Base-by-base conservation (phyloP, 2,888 invertebrate species). In the Rhyacophila evoluta region DNA sequence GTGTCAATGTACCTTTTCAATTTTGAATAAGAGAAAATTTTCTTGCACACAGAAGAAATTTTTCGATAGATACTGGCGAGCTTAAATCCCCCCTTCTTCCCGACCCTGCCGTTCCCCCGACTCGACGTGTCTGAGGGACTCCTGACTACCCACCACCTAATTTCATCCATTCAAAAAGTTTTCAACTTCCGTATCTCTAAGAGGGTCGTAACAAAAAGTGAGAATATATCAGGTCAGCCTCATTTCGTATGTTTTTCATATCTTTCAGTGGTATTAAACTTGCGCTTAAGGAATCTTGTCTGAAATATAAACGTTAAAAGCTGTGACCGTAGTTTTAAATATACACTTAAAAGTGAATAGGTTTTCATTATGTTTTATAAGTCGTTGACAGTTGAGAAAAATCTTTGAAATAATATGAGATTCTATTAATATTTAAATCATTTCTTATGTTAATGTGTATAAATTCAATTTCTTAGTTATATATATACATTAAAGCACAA, bases 81-180 rank as follows among this genome's bases (percentile, higher is more conserved):
- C 55, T 55, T 55, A 15, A 55, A 55, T 55, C 19, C 19, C 19
- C 37, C 39, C 41, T 10, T 55, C 37, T 27, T 33, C 36, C 69
- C 19, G 19, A 27, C 36, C 41, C 70, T 36, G 8, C 55, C 73
- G 27, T 29, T 33, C 15, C 15, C n/a, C 69, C 77, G 12, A 28
- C 77, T 38, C 15, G 67, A 70, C 69, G 27, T 37, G 69, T 74
- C 10, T 74, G 29, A 15, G 33, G 19, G 74, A 33, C 74, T 29
- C 41, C 38, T 28, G 28, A 73, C 77, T 69, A 74, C 71, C 76
- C 72, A 74, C 76, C 74, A 79, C 79, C 79, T 79, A 79, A 79
- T 79, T 79, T 77, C 39, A 72, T 79, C 79, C 76, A 79, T 79
- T 79, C 79, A 79, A 77, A 76, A 79, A 77, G 74, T 79, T 79